phyloP scores from a whole-genome alignment of 2,888 invertebrate genomes.

The Hedya salicella region DNA sequence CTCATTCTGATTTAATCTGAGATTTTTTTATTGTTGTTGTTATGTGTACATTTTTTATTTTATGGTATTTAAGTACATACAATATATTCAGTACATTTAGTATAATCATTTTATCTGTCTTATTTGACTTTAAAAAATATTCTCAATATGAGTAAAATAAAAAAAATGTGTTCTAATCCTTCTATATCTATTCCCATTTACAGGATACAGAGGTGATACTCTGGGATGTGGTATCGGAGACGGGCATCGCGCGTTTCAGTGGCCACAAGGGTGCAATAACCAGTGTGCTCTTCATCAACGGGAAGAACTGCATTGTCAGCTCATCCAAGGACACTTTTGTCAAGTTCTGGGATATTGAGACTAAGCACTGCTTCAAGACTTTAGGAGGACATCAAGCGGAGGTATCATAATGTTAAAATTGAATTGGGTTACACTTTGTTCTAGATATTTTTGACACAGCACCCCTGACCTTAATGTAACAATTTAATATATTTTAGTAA shows the following conservation, averaged over 20 bases:
- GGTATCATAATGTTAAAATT: constrained; percentile 71
- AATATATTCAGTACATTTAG: too few species aligned
- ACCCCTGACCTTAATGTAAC: too few species aligned
- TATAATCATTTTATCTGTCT: too few species aligned
- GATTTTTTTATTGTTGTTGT: too few species aligned
- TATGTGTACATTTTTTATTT: too few species aligned
- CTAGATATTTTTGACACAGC: background rate
- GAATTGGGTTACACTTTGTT: too few species aligned
- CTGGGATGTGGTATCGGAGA: constrained; percentile 97
- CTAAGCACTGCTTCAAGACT: constrained; percentile 98
- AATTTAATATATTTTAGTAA: too few species aligned
- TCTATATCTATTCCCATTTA: constrained; percentile 49
- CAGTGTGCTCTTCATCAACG: constrained; percentile 89
- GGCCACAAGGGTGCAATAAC: constrained; percentile 97
- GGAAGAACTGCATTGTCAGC: constrained; percentile 89
- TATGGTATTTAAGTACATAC: too few species aligned
- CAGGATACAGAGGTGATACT: constrained; percentile 97
- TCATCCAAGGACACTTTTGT: constrained; percentile 97
- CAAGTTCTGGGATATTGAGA: constrained; percentile 98
- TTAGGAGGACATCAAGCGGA: constrained; percentile 95
- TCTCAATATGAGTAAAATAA: too few species aligned
- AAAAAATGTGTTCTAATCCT: too few species aligned
- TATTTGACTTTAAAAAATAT: too few species aligned
- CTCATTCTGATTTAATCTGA: too few species aligned
- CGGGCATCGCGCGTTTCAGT: constrained; percentile 93